phyloP scores from a whole-genome alignment of 2,888 invertebrate genomes.

The Melolontha melolontha region DNA sequence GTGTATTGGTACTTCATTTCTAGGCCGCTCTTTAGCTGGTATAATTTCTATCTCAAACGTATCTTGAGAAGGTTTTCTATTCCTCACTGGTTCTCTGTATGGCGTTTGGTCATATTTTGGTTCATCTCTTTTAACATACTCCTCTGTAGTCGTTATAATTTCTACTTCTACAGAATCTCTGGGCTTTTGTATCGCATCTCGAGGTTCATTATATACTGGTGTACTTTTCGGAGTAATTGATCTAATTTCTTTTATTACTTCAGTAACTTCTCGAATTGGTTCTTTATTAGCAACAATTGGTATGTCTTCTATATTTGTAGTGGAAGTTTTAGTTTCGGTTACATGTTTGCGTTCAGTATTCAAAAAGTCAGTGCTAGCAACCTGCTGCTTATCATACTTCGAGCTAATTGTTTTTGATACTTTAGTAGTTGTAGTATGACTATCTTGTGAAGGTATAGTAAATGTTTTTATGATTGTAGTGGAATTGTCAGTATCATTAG shows the following conservation, averaged over 20 bases:
- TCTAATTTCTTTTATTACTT: conserved; percentile 6
- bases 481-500: conserved; percentile 5
- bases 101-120: conserved; percentile 3
- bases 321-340: conserved; percentile 15
- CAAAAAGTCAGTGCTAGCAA: conserved; percentile 51
- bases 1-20: conserved; percentile 34
- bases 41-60: conserved; percentile 15
- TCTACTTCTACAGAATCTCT: no score
- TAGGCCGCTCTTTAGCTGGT: not conserved
- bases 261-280: not conserved
- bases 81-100: not conserved
- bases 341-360: conserved; percentile 52
- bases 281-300: not conserved
- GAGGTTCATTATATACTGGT: no score
- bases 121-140: not conserved
- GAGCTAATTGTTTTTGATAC: conserved; percentile 24
- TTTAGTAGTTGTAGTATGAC: conserved; percentile 4
- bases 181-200: no score
- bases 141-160: no score
- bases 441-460: not conserved
- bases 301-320: conserved; percentile 11
- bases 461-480: conserved; percentile 14
- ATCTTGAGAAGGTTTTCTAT: not conserved
- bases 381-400: conserved; percentile 45
- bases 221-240: no score